phyloP scores from a whole-genome alignment of 2,888 invertebrate genomes.

The Andrena fulva region DNA sequence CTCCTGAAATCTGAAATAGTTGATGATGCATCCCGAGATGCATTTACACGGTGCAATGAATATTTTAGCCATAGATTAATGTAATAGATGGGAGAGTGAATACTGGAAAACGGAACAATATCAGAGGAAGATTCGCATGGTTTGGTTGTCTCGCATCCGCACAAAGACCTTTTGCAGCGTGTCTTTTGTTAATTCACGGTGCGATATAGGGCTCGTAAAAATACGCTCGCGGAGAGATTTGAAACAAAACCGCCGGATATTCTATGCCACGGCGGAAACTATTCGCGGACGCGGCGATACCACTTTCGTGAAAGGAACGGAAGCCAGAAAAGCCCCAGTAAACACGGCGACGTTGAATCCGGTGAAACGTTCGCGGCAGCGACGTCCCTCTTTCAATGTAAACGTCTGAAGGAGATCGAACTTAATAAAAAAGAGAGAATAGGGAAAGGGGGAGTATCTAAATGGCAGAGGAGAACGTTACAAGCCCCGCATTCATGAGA shows the following conservation, averaged over 20 bases:
- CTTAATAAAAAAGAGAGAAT: not conserved
- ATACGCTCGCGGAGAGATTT: conserved; percentile 1
- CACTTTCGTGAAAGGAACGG: conserved; percentile 32
- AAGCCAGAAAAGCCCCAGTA: conserved; percentile 22
- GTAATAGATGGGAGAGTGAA: too few relatives aligned
- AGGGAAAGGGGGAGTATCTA: not conserved
- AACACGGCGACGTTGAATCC: conserved; percentile 37
- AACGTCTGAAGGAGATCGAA: conserved; percentile 1
- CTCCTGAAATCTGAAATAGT: too few relatives aligned
- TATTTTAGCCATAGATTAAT: too few relatives aligned
- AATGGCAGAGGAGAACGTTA: conserved; percentile 1
- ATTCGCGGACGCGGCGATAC: conserved; percentile 21
- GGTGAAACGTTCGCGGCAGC: conserved; percentile 13
- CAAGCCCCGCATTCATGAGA: not conserved
- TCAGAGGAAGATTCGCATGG: not conserved
- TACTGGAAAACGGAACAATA: not conserved
- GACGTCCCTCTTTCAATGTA: not conserved
- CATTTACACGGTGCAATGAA: too few relatives aligned
- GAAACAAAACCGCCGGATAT: conserved; percentile 10
- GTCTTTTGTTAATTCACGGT: conserved; percentile 14
- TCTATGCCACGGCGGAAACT: conserved; percentile 14
- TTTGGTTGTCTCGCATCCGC: not conserved
- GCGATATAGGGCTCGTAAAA: not conserved
- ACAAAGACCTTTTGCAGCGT: not conserved
- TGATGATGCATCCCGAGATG: too few relatives aligned